Conservation (phyloP, 2,113 vertebrate genomes). For the Illadopsis cleaveri region DNA sequence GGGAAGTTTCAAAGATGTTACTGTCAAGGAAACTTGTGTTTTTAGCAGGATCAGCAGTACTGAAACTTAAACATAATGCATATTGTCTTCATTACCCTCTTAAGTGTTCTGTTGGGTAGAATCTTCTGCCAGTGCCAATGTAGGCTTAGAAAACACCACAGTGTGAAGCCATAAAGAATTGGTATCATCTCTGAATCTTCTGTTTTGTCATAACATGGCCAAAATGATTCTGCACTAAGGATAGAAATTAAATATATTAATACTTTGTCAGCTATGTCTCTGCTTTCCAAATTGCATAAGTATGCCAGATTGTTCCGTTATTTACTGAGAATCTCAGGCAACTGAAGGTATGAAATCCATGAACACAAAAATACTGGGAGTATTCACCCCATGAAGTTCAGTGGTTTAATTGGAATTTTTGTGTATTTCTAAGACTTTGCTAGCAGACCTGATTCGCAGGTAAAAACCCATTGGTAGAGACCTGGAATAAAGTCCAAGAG, state of each 20-base stretch:
- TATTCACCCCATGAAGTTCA: background rate
- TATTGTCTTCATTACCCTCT: background rate
- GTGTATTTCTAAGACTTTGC: background rate
- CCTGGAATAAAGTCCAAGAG: background rate
- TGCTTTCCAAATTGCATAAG: background rate
- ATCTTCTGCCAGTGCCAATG: background rate
- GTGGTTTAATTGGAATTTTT: background rate
- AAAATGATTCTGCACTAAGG: background rate
- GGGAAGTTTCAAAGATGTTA: background rate
- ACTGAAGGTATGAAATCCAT: background rate
- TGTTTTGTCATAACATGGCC: background rate
- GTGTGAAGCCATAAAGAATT: background rate
- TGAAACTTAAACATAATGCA: background rate
- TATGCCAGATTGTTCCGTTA: background rate
- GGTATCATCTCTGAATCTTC: background rate
- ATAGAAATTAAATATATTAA: background rate
- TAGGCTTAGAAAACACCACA: background rate
- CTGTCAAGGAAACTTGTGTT: background rate
- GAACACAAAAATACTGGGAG: background rate
- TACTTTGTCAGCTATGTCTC: background rate
- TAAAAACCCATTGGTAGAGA: background rate
- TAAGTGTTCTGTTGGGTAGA: background rate
- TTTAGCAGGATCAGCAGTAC: background rate
- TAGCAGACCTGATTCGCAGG: background rate
- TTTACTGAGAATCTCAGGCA: background rate